Evolutionary conservation across 2,113 vertebrate genomes (phyloP), one percentile per base, ranked within the genome.

Genomic region (Grantiella picta): DNA sequence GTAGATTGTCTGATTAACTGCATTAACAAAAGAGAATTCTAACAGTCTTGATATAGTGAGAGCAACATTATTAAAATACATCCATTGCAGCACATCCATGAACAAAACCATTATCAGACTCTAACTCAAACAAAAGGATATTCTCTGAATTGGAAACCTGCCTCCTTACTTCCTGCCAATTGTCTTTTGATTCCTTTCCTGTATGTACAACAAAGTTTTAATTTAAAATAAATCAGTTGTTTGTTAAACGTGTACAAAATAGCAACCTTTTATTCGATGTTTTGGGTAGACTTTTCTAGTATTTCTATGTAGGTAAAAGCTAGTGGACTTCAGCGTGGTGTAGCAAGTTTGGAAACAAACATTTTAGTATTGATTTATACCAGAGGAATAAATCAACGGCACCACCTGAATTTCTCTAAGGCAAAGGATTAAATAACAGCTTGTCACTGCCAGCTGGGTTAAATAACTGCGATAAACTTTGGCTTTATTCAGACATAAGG

Each of bases 141-240:
- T 15, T 33, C 15, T 56, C 27, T 54, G 7, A 63, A 20, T 14
- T 65, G 57, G 44, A 87, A 88, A 31, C 20, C 12, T 38, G 47
- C 22, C 7, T 65, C 10, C 35, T 31, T 44, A 23, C 17, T 82
- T 71, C 35, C 21, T 89, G 16, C 4, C 4, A 4, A 3, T 63
- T 86, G 35, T 54, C 5, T 24, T 72, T 86, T 80, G n/a, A 47
- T 76, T 86, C 15, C 31, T 44, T 56, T 72, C 4, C 6, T 57
- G 8, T 66, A 4, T 54, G 66, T 92, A 75, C 29, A 89, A 92
- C 3, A 1, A 87, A 27, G 18, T 27, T 86, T 83, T 86, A 93
- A 77, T 50, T 89, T 86, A 89, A 95, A 97, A 94, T 95, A 94
- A 96, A 97, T 20, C 2, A 63, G 2, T 92, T 78, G 16, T 77